Evolutionary conservation across 53 echinoderm and acorn worm species (phyloP).

Genomic region (Pentamera pediparva): DNA sequence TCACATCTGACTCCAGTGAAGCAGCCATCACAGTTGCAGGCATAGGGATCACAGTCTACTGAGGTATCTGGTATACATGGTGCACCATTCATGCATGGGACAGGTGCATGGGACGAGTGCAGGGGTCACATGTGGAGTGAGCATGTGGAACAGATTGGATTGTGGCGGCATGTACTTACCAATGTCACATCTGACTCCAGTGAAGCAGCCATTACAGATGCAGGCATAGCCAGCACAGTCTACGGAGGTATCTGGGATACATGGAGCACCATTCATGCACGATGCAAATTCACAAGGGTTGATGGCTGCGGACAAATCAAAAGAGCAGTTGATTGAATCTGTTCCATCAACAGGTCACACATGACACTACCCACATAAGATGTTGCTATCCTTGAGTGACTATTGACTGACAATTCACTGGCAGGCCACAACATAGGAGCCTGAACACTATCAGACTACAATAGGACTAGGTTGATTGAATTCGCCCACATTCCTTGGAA

Average conservation of each 20-base stretch:
- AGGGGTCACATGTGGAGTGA: no score
- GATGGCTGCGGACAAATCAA: constrained; percentile 40
- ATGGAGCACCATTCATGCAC: constrained; percentile 79
- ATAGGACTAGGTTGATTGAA: no score
- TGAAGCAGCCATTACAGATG: constrained; percentile 69
- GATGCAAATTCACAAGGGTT: constrained; percentile 57
- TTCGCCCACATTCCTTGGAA: no score
- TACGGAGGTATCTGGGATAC: constrained; percentile 47
- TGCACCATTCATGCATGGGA: constrained; percentile 77
- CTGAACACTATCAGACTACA: no score
- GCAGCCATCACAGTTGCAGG: constrained; percentile 71
- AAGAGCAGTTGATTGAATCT: not conserved
- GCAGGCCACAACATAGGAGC: no score
- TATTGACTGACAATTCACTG: no score
- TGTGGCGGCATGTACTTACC: constrained; percentile 31
- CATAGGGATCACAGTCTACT: constrained; percentile 56
- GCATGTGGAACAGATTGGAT: no score
- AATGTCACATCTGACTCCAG: constrained; percentile 63
- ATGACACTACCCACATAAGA: no score
- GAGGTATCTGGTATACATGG: constrained; percentile 52
- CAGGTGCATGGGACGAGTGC: no score
- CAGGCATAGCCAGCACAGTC: constrained; percentile 66
- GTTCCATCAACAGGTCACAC: no score
- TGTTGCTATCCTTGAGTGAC: no score
- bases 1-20: constrained; percentile 69